These are phyloP conservation scores for Pectinophora gossypiella DNA, from an alignment of 1,140 invertebrate genomes.

Conservation along the genomic window DNA sequence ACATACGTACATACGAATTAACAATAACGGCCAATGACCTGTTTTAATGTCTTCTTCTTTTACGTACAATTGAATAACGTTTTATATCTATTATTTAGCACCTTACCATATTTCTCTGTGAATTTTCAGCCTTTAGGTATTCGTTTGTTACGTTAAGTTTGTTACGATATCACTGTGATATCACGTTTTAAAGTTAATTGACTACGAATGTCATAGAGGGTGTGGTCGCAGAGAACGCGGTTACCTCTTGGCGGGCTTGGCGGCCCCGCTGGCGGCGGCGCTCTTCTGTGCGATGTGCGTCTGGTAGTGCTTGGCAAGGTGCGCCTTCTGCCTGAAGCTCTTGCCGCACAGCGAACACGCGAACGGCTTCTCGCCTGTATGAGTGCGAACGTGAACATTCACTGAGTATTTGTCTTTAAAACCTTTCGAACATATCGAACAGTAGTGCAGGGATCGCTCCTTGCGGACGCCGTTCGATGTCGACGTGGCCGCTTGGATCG, in stretches of 20 bases:
- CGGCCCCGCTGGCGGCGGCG: conserved; percentile 63
- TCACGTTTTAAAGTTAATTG: conserved; percentile 63
- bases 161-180: conserved; percentile 43
- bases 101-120: conserved; percentile 71
- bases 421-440: conserved; percentile 93
- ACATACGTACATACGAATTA: conserved; percentile 71
- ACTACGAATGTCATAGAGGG: conserved; percentile 27
- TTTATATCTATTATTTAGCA: conserved; percentile 65
- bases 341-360: conserved; percentile 92
- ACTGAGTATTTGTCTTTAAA: conserved; percentile 96
- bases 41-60: conserved; percentile 1
- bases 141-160: conserved; percentile 51
- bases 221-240: conserved; percentile 27
- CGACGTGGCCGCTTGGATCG: conserved; percentile 69
- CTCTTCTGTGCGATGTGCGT: conserved; percentile 92
- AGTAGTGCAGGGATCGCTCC: conserved; percentile 91
- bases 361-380: conserved; percentile 94
- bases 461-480: conserved; percentile 81
- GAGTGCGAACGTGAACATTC: conserved; percentile 93
- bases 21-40: conserved; percentile 56
- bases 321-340: conserved; percentile 96
- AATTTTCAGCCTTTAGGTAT: conserved; percentile 69
- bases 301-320: conserved; percentile 97
- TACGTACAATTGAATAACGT: not conserved
- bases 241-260: conserved; percentile 72